Evolutionary conservation across 2,888 invertebrate genomes (phyloP).

Genomic region (Pemphredon lugubris): DNA sequence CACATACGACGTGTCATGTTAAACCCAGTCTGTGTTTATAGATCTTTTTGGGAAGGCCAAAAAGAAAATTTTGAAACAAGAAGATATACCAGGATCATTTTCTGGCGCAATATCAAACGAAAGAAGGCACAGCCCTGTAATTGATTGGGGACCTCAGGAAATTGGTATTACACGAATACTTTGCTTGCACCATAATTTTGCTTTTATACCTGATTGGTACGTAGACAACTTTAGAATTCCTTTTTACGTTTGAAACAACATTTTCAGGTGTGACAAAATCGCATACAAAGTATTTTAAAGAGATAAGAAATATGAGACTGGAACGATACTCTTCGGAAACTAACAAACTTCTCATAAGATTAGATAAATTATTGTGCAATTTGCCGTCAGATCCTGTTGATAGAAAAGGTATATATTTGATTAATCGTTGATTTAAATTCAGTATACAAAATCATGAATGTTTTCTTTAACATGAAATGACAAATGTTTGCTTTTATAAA

Average conservation of each 20-base stretch:
- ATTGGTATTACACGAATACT: no score
- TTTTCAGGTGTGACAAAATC: conserved; percentile 83
- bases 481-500: no score
- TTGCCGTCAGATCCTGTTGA: conserved; percentile 88
- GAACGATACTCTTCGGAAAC: conserved; percentile 97
- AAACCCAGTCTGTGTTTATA: conserved; percentile 76
- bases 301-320: conserved; percentile 85
- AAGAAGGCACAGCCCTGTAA: conserved; percentile 68
- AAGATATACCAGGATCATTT: conserved; percentile 82
- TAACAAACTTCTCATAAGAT: conserved; percentile 95
- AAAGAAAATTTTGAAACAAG: conserved; percentile 90
- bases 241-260: background rate
- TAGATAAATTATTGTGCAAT: conserved; percentile 94
- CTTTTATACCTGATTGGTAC: no score
- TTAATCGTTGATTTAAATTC: background rate
- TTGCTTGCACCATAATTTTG: no score
- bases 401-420: conserved; percentile 84
- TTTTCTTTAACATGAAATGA: no score
- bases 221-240: no score
- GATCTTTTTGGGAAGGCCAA: conserved; percentile 93
- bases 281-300: conserved; percentile 90
- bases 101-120: conserved; percentile 51
- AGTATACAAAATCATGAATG: background rate
- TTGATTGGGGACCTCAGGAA: conserved; percentile 85
- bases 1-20: no score